Evolutionary conservation across 2,797 vertebrate species (phyloP).

Genomic region (Sebastes dallii): DNA sequence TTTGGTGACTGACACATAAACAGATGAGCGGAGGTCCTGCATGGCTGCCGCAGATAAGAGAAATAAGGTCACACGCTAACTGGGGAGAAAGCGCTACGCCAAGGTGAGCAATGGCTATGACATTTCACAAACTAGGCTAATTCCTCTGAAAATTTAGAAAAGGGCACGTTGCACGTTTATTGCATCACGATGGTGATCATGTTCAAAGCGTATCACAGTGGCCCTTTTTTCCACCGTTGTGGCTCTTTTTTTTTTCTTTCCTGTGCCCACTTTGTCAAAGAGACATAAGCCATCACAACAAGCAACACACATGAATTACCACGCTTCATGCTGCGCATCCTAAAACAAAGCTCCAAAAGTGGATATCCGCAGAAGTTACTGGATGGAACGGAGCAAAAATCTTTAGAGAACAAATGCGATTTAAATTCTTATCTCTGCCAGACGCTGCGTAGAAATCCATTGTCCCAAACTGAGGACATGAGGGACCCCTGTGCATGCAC

Average conservation of each 20-base stretch:
- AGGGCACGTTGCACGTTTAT: slow-evolving; percentile 75
- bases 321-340: slow-evolving; percentile 30
- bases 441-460: slow-evolving; percentile 23
- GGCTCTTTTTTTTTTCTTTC: slow-evolving; percentile 19
- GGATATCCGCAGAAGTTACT: slow-evolving; percentile 11
- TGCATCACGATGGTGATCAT: slow-evolving; percentile 68
- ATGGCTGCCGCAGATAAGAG: slow-evolving; percentile 75
- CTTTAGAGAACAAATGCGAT: slow-evolving; percentile 26
- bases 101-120: slow-evolving; percentile 80
- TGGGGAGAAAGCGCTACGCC: slow-evolving; percentile 64
- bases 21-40: slow-evolving; percentile 66
- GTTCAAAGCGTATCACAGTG: slow-evolving; percentile 44
- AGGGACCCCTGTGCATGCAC: slow-evolving; percentile 6
- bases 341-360: slow-evolving; percentile 35
- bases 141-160: slow-evolving; percentile 75
- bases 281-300: slow-evolving; percentile 25
- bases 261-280: slow-evolving; percentile 16
- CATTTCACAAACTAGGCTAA: slow-evolving; percentile 81
- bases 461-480: slow-evolving; percentile 21
- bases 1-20: slow-evolving; percentile 51
- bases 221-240: background rate
- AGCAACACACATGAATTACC: slow-evolving; percentile 34
- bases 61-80: slow-evolving; percentile 79
- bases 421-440: slow-evolving; percentile 32
- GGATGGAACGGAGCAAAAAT: slow-evolving; percentile 35